These are phyloP conservation scores for Stenurella melanura DNA, from an alignment of 2,888 invertebrate species.

Conservation along the genomic window DNA sequence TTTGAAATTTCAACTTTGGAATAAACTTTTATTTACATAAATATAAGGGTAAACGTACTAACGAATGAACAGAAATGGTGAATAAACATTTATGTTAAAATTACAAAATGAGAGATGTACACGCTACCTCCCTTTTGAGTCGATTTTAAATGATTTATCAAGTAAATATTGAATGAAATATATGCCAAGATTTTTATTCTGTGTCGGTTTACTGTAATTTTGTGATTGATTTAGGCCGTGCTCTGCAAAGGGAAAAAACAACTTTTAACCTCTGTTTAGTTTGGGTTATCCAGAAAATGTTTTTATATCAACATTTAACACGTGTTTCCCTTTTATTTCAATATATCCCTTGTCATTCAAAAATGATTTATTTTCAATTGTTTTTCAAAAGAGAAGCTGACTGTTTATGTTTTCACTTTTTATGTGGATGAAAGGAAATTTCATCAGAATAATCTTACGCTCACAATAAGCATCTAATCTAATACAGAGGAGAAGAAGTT, in stretches of 20 bases:
- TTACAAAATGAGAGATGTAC: constrained; percentile 17
- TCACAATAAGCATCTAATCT: background rate
- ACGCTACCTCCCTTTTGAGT: constrained; percentile 5
- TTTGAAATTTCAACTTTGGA: background rate
- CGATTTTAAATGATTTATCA: constrained; percentile 10
- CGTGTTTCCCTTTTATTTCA: background rate
- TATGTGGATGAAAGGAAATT: background rate
- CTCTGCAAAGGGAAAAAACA: background rate
- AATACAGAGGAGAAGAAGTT: background rate
- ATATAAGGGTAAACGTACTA: constrained; percentile 1
- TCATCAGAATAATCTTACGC: background rate
- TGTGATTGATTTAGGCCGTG: background rate
- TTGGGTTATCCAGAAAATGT: background rate
- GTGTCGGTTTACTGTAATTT: constrained; percentile 1
- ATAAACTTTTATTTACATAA: constrained; percentile 25
- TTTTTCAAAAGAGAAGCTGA: background rate
- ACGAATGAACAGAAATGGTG: constrained; percentile 10
- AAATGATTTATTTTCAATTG: background rate
- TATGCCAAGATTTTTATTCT: background rate
- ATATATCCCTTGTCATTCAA: constrained; percentile 3
- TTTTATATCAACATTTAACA: background rate
- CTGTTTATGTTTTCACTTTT: background rate
- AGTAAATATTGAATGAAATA: constrained; percentile 14
- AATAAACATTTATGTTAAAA: constrained; percentile 17
- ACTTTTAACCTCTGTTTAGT: background rate